Evolutionary conservation across 2,113 vertebrate genomes (phyloP).

Genomic region (Leiothrix lutea): DNA sequence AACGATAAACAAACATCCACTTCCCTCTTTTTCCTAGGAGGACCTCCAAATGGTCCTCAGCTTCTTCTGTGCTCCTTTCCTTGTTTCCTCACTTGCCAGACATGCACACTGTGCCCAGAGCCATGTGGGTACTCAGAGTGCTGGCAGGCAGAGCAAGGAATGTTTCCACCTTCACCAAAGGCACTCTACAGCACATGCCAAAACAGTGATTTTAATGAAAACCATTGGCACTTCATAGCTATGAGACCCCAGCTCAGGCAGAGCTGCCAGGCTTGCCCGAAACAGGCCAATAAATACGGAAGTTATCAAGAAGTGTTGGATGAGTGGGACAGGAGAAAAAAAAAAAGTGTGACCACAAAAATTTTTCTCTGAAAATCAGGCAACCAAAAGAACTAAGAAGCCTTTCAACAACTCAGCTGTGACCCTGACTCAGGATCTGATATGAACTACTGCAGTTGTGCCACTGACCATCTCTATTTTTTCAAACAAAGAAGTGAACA

Average conservation of each 20-base stretch:
- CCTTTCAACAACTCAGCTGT: background rate
- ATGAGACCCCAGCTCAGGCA: background rate
- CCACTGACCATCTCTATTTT: background rate
- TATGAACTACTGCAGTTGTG: background rate
- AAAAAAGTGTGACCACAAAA: background rate
- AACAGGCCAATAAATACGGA: background rate
- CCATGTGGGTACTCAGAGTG: fast-evolving
- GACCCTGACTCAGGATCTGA: background rate
- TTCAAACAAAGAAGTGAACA: background rate
- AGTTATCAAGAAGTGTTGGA: background rate
- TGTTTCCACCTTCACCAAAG: background rate
- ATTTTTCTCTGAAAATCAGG: background rate
- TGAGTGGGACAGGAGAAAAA: background rate
- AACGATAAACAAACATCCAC: background rate
- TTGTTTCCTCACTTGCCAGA: background rate
- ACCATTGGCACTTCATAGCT: background rate
- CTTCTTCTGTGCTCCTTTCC: background rate
- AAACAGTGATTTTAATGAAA: background rate
- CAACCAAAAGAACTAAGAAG: background rate
- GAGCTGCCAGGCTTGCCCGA: background rate
- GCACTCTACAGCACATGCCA: background rate
- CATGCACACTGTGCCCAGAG: background rate
- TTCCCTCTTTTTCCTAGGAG: background rate
- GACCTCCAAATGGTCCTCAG: background rate
- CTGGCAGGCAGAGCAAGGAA: background rate